Evolutionary conservation across 92 coral and sea anemone species (phyloP), one percentile per base, ranked within the genome.

Genomic region (Parazoanthus atlanticus): DNA sequence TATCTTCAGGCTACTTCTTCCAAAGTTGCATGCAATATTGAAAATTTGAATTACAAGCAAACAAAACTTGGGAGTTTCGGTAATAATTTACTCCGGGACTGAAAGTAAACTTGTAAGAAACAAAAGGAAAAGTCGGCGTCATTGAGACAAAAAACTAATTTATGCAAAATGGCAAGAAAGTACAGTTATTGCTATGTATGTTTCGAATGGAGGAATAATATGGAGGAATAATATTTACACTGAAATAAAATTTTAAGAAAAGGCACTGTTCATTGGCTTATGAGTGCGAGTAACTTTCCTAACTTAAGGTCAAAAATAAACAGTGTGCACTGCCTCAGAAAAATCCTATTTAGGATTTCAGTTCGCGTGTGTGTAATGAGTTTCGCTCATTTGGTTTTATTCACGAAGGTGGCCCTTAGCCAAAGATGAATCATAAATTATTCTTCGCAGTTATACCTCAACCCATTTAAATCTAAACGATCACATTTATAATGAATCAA

Each of bases 341-440:
- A 36, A 36, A 38, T 8, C 29, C 16, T 5, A 5, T 49, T 32
- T 47, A 21, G 70, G 34, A 34, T 33, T 81, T 81, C 16, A 23
- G 36, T 28, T 46, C 26, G 29, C 82, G 33, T 21, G 64, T 43
- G 9, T 6, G 8, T 29, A 70, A 70, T 6, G 78, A 29, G 61
- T 43, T 28, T 8, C 71, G 87, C 16, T 84, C 30, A 41, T 70
- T 84, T 70, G 26, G 30, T 32, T 69, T 3, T 83, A 83, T 83
- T 69, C 77, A 69, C 15, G 11, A 30, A 29, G 28, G 29, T 43
- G 87, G 23, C 77, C 16, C 31, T 6, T 29, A 30, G 74, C 40
- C 43, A 46, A 28, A 32, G 38, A n/a, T 8, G 38, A 66, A 70
- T 43, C 7, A 80, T 28, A 54, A 54, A 28, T 58, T 80, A 6